Evolutionary conservation across 2,797 vertebrate species (phyloP).

Genomic region (Loris lydekkerianus): DNA sequence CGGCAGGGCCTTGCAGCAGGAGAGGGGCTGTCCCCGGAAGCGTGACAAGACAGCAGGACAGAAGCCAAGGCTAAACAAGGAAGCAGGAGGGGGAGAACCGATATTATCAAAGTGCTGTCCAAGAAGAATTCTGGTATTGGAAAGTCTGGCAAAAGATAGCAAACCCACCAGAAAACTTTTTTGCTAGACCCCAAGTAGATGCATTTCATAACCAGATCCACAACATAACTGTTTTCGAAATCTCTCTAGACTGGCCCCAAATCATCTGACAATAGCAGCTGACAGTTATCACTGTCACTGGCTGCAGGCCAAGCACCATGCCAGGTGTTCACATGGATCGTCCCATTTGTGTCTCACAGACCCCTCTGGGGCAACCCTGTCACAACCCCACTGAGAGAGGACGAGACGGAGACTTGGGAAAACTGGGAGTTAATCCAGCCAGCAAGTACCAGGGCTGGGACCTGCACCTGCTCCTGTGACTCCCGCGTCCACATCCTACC

Average conservation of each 20-base stretch:
- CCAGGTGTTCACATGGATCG: rapidly evolving
- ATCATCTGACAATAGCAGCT: too few species aligned
- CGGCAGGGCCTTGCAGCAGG: neutral
- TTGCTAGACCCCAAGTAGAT: neutral
- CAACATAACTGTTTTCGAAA: neutral
- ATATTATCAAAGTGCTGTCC: too few species aligned
- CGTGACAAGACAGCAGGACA: neutral
- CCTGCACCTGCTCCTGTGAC: neutral
- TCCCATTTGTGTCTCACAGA: too few species aligned
- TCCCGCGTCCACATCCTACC: neutral
- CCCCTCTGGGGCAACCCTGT: too few species aligned
- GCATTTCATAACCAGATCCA: neutral
- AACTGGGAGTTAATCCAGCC: neutral
- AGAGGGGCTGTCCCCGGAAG: neutral
- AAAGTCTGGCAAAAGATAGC: neutral
- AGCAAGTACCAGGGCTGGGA: neutral
- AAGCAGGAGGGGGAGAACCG: neutral
- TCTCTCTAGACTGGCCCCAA: neutral
- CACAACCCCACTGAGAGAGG: rapidly evolving
- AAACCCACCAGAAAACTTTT: neutral
- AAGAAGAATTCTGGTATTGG: neutral
- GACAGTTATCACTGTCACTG: neutral
- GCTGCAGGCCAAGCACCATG: rapidly evolving
- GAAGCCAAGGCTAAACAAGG: neutral
- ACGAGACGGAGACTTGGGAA: neutral